Base-by-base conservation (phyloP, 2,113 vertebrate genomes). In the Siniperca chuatsi region DNA sequence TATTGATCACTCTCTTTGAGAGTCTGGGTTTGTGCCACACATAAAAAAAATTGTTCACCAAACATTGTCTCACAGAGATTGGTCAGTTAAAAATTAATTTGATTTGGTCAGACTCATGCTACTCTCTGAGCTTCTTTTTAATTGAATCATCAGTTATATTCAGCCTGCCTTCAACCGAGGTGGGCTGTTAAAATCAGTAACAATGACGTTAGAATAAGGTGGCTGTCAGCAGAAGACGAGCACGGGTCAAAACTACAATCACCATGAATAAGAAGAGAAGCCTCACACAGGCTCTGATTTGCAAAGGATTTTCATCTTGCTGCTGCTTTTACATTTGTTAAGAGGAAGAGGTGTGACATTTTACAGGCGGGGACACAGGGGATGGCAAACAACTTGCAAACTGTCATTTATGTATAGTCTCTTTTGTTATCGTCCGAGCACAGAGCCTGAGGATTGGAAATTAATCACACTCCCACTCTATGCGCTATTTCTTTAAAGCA, bases 391-490 rank as follows among this genome's bases (percentile, higher is more conserved):
- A 70, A 48, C 72, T 64, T 73, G 70, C 58, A 74, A 78, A 76
- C 57, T 69, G 64, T 72, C 29, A 67, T 77, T 91, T 84, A 75
- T 83, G 58, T 82, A 84, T 79, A 70, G 57, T 87, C 74, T 88
- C 79, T 86, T 69, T 91, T 90, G 84, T 92, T 90, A 79, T 90
- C 78, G 52, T 84, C 79, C 8, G 37, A 81, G 70, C 35, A 74
- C 61, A 84, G 83, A 79, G 81, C 62, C n/a, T 12, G 35, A 70
- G 83, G 82, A 85, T 83, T 75, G 83, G 82, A 89, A 90, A 90
- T 85, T 87, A 88, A 93, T 91, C 90, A 57, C 72, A 40, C 79
- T 75, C 25, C 11, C 25, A 29, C 72, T 82, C 74, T 77, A 10
- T 82, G 67, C 29, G 83, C 65, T 73, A 40, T 77, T 88, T 79